Evolutionary conservation across 2,797 vertebrate genomes (phyloP), one percentile per base, ranked within the genome.

Genomic region (Darevskia nairensis): DNA sequence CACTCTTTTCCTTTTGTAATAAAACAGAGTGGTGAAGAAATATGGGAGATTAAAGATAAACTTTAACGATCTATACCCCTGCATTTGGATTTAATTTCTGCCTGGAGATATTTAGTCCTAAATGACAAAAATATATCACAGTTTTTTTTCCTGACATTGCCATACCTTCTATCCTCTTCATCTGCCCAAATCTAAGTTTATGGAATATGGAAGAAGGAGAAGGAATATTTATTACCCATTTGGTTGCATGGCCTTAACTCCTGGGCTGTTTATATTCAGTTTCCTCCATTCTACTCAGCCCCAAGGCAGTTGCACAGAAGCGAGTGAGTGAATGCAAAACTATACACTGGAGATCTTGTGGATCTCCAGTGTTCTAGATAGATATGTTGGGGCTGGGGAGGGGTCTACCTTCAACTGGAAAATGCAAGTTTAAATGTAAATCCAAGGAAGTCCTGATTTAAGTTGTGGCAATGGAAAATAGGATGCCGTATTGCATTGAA

Each of bases 91-190:
- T 95, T 96, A 95, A 96, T 96, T 93, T 92, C 4, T 95, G 92
- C 95, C 93, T 87, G 90, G 94, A 96, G 95, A 92, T 95, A 96
- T 80, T 96, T 94, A 93, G 91, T 92, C 84, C 91, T 92, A 95
- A 95, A 94, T 95, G 95, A 95, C 84, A 1, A 74, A 84, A 96
- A 94, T 96, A 88, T 85, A 94, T 95, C 95, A 89, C 86, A 85
- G 39, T 41, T 41, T 94, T 96, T 94, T 55, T 72, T 25, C 69
- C 46, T 81, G 5, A 92, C 82, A 89, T 66, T 89, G 69, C 82
- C 89, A 85, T 72, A 92, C 84, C 77, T 80, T 92, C 84, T 87
- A 94, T 77, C 79, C 91, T 95, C 86, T 29, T 92, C 83, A 94
- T 88, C 79, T 88, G 85, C 90, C 92, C 75, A 89, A 93, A 92